These are phyloP conservation scores for Drosophila colorata DNA, from an alignment of 2,888 invertebrate genomes.

Conservation along the genomic window DNA sequence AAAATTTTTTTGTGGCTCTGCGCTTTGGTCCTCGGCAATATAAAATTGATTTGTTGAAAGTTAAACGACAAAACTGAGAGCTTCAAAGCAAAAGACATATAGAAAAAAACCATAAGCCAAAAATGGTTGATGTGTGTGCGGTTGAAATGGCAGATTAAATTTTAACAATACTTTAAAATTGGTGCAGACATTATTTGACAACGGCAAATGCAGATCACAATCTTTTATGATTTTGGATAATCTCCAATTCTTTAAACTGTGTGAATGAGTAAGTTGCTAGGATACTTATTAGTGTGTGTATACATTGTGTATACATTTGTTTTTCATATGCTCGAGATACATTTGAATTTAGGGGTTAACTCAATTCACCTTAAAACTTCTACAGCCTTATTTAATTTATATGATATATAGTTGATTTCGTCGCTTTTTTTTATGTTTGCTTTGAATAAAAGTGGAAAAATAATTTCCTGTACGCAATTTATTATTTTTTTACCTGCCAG, in stretches of 20 bases:
- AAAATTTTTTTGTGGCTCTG: no score
- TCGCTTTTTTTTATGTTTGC: conserved; percentile 19
- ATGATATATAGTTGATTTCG: conserved; percentile 10
- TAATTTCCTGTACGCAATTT: conserved; percentile 69
- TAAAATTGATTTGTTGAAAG: no score
- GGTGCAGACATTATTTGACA: conserved; percentile 40
- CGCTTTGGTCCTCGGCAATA: no score
- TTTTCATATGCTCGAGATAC: conserved; percentile 45
- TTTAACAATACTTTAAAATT: conserved; percentile 37
- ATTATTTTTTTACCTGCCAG: conserved; percentile 65
- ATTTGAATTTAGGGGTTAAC: conserved; percentile 74
- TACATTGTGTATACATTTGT: background rate
- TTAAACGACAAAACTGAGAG: no score
- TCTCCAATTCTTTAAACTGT: conserved; percentile 29
- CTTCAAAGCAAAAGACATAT: no score
- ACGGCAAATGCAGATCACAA: conserved; percentile 11
- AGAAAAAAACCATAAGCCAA: no score
- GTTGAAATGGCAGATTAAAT: conserved; percentile 44
- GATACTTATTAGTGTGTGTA: background rate
- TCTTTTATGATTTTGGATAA: conserved; percentile 24
- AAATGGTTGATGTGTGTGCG: conserved; percentile 26
- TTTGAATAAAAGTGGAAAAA: conserved; percentile 48
- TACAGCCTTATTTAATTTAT: conserved; percentile 61
- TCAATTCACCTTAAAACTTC: conserved; percentile 76
- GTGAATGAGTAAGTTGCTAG: conserved; percentile 11